Evolutionary conservation across 2,888 invertebrate species (phyloP).

Genomic region (Anthoptus insignis): DNA sequence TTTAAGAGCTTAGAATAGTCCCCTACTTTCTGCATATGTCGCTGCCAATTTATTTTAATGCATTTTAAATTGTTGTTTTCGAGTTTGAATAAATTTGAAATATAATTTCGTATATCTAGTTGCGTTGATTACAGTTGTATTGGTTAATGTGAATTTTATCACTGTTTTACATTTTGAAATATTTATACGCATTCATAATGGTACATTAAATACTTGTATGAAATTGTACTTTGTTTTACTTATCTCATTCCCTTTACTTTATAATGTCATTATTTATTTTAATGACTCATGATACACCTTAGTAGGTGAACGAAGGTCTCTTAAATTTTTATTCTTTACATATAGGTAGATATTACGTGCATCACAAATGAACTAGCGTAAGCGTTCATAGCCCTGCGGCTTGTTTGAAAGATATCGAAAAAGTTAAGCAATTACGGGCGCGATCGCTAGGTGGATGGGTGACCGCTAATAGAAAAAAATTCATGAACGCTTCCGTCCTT

Average conservation of each 20-base stretch:
- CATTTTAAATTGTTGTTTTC: constrained; percentile 61
- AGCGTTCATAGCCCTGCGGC: too few relatives aligned
- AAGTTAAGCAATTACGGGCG: too few relatives aligned
- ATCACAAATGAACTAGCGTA: too few relatives aligned
- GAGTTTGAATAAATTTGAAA: constrained; percentile 63
- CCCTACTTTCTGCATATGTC: constrained; percentile 58
- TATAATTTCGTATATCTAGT: constrained; percentile 76
- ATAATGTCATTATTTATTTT: too few relatives aligned
- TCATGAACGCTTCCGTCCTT: too few relatives aligned
- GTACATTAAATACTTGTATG: constrained; percentile 86
- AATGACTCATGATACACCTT: too few relatives aligned
- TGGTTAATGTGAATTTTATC: constrained; percentile 87
- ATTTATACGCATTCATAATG: constrained; percentile 87
- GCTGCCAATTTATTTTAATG: constrained; percentile 50
- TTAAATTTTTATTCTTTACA: too few relatives aligned
- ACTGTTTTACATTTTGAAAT: constrained; percentile 88
- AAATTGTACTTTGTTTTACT: constrained; percentile 74
- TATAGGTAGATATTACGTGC: too few relatives aligned
- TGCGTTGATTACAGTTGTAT: constrained; percentile 81
- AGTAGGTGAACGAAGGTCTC: too few relatives aligned
- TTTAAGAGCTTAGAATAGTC: constrained; percentile 55
- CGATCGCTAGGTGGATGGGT: too few relatives aligned
- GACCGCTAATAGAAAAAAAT: too few relatives aligned
- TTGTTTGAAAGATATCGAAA: too few relatives aligned
- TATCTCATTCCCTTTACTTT: constrained; percentile 21